Evolutionary conservation across 2,888 invertebrate species (phyloP).

Genomic region (Parnassius apollo): DNA sequence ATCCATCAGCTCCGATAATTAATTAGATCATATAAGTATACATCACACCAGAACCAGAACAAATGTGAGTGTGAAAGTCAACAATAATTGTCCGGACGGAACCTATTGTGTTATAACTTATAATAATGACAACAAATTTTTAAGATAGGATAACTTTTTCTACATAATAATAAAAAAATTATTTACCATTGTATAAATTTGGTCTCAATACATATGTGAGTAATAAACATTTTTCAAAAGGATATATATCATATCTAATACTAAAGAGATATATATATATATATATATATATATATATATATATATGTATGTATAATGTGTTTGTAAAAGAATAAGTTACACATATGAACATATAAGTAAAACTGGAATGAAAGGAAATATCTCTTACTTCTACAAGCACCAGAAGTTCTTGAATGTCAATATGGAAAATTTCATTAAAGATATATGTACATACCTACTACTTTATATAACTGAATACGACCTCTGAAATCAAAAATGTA

Average conservation of each 20-base stretch:
- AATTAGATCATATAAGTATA: constrained; percentile 15
- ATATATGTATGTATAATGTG: too few relatives aligned
- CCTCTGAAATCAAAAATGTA: constrained; percentile 8
- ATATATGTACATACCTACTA: constrained; percentile 2
- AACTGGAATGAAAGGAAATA: constrained; percentile 63
- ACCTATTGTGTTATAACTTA: constrained; percentile 35
- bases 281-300: too few relatives aligned
- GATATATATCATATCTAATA: too few relatives aligned
- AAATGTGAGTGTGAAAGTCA: constrained; percentile 43
- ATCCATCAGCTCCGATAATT: constrained; percentile 28
- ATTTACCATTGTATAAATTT: too few relatives aligned
- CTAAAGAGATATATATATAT: too few relatives aligned
- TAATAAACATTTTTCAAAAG: too few relatives aligned
- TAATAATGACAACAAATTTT: constrained; percentile 1
- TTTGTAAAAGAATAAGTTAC: not conserved
- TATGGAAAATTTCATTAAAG: constrained; percentile 47
- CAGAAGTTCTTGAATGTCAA: constrained; percentile 64
- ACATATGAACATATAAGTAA: constrained; percentile 24
- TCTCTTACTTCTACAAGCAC: constrained; percentile 75
- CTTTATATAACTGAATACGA: constrained; percentile 21
- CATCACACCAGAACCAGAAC: constrained; percentile 38
- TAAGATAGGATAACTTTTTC: not conserved
- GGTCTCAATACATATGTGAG: too few relatives aligned
- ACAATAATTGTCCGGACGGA: constrained; percentile 50
- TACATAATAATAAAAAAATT: constrained; percentile 2